These are phyloP conservation scores for Drosophila chauvacae DNA, from an alignment of 1,140 invertebrate genomes.

Conservation along the genomic window DNA sequence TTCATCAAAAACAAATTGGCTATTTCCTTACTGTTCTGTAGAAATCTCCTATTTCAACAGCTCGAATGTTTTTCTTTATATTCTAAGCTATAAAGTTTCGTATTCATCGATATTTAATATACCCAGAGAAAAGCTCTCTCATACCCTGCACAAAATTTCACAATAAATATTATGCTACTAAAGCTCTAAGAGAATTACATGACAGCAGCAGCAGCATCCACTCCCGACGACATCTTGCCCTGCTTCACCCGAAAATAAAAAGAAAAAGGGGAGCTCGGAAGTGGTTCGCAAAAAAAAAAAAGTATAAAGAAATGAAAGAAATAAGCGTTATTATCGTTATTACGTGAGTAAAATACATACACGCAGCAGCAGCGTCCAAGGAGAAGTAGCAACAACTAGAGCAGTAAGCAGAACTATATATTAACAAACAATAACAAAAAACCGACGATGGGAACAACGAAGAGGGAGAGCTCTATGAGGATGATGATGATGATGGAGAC, in stretches of 20 bases:
- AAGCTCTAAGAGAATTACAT: slow-evolving; percentile 62
- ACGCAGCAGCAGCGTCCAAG: slow-evolving; percentile 21
- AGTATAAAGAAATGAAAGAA: slow-evolving; percentile 62
- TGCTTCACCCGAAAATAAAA: slow-evolving; percentile 13
- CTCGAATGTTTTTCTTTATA: too few relatives aligned
- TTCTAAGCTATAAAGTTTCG: too few relatives aligned
- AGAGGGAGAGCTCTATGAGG: slow-evolving; percentile 9
- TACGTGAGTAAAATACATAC: slow-evolving; percentile 66
- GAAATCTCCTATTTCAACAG: background rate
- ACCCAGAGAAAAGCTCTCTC: background rate
- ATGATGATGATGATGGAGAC: slow-evolving; percentile 9
- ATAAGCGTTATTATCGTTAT: slow-evolving; percentile 69
- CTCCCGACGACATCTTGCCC: slow-evolving; percentile 32
- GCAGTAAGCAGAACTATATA: slow-evolving; percentile 54
- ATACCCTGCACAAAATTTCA: slow-evolving; percentile 33
- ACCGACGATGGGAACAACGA: slow-evolving; percentile 14
- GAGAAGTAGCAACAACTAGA: slow-evolving; percentile 23
- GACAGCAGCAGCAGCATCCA: slow-evolving; percentile 41
- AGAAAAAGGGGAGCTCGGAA: slow-evolving; percentile 40
- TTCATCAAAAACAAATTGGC: background rate
- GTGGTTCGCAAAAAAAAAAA: slow-evolving; percentile 50
- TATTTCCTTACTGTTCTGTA: background rate
- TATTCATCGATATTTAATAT: background rate
- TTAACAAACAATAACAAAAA: slow-evolving; percentile 64
- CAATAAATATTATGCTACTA: slow-evolving; percentile 54